phyloP scores from a whole-genome alignment of 2,113 vertebrate species.

The Bubo scandiacus region DNA sequence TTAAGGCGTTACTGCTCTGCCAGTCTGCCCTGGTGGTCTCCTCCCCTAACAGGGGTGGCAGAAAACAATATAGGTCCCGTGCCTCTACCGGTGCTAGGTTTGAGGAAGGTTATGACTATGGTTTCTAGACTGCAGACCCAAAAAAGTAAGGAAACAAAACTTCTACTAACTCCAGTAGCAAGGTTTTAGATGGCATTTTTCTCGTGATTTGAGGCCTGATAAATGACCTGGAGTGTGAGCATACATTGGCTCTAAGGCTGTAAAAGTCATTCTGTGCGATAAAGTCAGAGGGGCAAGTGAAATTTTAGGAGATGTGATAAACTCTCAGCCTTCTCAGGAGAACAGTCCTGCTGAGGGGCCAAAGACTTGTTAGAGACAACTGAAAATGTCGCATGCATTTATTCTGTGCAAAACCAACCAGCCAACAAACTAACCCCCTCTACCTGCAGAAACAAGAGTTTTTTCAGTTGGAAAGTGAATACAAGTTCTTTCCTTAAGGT shows the following conservation, averaged over 20 bases:
- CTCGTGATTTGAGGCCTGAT: neutral
- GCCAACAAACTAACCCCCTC: neutral
- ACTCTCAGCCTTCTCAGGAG: neutral
- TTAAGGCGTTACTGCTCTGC: neutral
- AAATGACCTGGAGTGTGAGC: neutral
- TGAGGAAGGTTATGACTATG: neutral
- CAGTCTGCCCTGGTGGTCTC: neutral
- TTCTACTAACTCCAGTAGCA: neutral
- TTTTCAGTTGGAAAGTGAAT: neutral
- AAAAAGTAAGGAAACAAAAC: neutral
- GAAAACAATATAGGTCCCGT: neutral
- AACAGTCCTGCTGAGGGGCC: neutral
- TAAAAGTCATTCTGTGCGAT: neutral
- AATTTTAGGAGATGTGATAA: neutral
- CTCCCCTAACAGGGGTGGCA: neutral
- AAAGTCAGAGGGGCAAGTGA: neutral
- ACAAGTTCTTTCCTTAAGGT: neutral
- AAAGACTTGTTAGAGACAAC: neutral
- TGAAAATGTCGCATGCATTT: neutral
- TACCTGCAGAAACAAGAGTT: neutral
- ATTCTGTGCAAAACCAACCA: neutral
- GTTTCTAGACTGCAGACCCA: neutral
- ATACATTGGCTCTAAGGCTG: neutral
- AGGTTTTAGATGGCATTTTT: neutral
- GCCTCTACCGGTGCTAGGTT: neutral